Percentiles rank a stretch among this genome's conserved stretches.
phyloP scores from a whole-genome alignment of 2,113 vertebrate species.

The Pterocles burchelli region DNA sequence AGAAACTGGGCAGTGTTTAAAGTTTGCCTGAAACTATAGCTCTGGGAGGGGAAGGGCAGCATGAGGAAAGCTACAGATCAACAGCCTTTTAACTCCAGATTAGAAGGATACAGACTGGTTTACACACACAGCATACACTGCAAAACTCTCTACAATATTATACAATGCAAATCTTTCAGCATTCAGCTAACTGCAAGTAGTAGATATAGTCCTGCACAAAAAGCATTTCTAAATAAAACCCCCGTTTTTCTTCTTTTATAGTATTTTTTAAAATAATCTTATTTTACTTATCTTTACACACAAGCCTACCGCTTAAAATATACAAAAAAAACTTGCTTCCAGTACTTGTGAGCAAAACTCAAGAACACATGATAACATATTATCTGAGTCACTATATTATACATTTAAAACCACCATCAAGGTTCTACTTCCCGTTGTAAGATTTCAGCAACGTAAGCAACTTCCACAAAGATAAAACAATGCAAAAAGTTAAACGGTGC shows the following conservation, averaged over 20 bases:
- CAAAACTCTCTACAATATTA: background rate
- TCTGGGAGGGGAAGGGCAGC: background rate
- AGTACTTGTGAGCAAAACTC: background rate
- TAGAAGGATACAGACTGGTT: background rate
- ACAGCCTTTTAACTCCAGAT: background rate
- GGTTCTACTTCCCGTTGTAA: background rate
- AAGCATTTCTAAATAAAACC: background rate
- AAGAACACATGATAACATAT: background rate
- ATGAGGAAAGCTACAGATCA: background rate
- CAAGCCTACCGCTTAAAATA: background rate
- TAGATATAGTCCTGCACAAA: background rate
- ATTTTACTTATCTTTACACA: background rate
- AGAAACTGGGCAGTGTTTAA: background rate
- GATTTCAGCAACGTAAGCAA: background rate
- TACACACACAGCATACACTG: background rate
- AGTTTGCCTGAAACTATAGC: background rate
- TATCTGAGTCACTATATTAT: background rate
- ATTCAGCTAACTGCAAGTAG: background rate
- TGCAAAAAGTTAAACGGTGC: accelerated
- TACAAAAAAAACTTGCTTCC: background rate
- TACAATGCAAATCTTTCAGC: background rate
- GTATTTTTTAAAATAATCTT: background rate
- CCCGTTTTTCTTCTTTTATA: background rate
- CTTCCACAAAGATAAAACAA: background rate
- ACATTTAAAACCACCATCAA: background rate